These are phyloP conservation scores for Hyppa rectilinea DNA, from an alignment of 2,888 invertebrate species.

Conservation along the genomic window DNA sequence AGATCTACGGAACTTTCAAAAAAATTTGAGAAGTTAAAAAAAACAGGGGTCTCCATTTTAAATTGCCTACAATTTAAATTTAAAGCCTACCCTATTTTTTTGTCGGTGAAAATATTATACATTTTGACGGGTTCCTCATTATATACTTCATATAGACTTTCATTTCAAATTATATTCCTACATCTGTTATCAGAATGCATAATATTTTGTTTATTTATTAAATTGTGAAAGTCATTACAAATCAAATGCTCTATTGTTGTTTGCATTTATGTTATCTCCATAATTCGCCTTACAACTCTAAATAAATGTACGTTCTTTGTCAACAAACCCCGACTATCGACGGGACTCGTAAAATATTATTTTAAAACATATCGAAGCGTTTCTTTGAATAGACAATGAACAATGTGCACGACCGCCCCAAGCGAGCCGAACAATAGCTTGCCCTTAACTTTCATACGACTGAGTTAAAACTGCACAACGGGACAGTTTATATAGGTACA, in stretches of 20 bases:
- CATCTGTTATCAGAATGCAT: neutral
- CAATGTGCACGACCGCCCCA: conserved; percentile 82
- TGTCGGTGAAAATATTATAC: neutral
- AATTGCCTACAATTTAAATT: too few relatives aligned
- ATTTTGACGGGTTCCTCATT: neutral
- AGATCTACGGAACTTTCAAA: neutral
- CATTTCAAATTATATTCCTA: neutral
- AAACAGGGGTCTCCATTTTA: too few relatives aligned
- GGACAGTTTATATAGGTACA: conserved; percentile 68
- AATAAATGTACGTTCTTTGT: conserved; percentile 64
- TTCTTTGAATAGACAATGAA: conserved; percentile 83
- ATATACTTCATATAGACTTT: too few relatives aligned
- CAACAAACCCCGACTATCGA: conserved; percentile 65
- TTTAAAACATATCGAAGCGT: conserved; percentile 73
- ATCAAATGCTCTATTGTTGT: neutral
- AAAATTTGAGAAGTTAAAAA: neutral
- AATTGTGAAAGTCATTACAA: neutral
- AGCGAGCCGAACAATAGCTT: conserved; percentile 76
- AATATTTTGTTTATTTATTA: neutral
- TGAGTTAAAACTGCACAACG: conserved; percentile 74
- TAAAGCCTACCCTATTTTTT: too few relatives aligned
- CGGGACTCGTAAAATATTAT: conserved; percentile 73
- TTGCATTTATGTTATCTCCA: conserved; percentile 27
- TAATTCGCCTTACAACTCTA: conserved; percentile 42
- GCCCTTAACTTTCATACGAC: conserved; percentile 74